phyloP scores from a whole-genome alignment of 2,888 invertebrate species.

The Philereme vetulata region DNA sequence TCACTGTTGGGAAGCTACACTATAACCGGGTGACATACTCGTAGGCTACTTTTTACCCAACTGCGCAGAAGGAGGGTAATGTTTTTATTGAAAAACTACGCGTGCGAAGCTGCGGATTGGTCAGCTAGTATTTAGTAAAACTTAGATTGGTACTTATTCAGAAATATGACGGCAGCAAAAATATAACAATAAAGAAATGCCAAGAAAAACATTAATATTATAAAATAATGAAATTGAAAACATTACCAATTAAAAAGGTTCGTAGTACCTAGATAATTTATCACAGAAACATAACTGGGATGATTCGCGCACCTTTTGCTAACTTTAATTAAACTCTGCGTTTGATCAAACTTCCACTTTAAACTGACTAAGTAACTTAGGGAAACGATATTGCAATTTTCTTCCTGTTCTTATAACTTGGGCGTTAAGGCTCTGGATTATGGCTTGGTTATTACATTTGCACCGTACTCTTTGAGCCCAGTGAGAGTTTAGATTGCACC shows the following conservation, averaged over 20 bases:
- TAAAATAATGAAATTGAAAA: too few species aligned
- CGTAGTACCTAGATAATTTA: constrained; percentile 26
- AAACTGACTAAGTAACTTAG: constrained; percentile 33
- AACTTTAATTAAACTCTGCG: constrained; percentile 48
- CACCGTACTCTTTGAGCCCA: constrained; percentile 5
- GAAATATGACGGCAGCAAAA: not conserved
- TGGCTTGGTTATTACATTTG: constrained; percentile 17
- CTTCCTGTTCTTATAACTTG: constrained; percentile 11
- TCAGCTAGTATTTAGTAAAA: too few species aligned
- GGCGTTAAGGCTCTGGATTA: constrained; percentile 12
- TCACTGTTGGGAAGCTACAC: too few species aligned
- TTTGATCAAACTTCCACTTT: constrained; percentile 35
- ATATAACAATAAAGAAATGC: not conserved
- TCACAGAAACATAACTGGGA: constrained; percentile 21
- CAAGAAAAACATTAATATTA: too few species aligned
- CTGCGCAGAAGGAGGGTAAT: too few species aligned
- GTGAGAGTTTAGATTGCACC: constrained; percentile 8
- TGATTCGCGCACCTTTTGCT: constrained; percentile 34
- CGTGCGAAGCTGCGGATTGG: too few species aligned
- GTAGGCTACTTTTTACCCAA: too few species aligned
- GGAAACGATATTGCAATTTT: constrained; percentile 46
- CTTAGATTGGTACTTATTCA: too few species aligned
- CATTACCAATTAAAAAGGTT: constrained; percentile 31
- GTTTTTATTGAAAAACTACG: too few species aligned
- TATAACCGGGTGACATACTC: too few species aligned